Conservation (phyloP, 1,140 invertebrate species). For the Drosophila pruinosa region DNA sequence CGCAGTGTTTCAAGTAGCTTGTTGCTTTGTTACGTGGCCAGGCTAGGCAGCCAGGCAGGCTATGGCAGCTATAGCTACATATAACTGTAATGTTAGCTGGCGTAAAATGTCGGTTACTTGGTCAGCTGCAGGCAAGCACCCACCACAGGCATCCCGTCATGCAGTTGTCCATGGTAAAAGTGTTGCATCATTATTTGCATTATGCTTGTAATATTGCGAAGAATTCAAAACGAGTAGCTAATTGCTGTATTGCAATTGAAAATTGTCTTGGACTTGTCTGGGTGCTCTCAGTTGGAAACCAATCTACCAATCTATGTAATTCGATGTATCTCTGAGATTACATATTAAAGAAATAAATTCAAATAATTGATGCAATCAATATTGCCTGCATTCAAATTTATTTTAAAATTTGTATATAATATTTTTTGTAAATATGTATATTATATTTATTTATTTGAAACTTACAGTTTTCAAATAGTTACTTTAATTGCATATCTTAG, state of each 20-base stretch:
- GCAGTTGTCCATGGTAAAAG: conserved; percentile 35
- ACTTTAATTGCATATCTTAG: too few relatives aligned
- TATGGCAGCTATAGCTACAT: not conserved
- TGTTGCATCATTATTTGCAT: conserved; percentile 29
- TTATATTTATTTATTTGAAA: too few relatives aligned
- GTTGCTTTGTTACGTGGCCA: conserved; percentile 23
- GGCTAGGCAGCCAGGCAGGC: not conserved
- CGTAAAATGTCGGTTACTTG: conserved; percentile 73
- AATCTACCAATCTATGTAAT: not conserved
- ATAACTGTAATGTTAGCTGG: conserved; percentile 61
- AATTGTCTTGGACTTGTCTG: not conserved
- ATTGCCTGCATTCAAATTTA: not conserved
- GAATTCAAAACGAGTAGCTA: not conserved
- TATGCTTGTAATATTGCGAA: not conserved
- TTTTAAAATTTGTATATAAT: not conserved
- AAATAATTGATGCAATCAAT: not conserved
- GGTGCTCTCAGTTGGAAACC: not conserved
- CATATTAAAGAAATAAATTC: not conserved
- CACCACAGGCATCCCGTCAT: conserved; percentile 30
- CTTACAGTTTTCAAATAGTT: too few relatives aligned
- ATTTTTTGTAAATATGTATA: too few relatives aligned
- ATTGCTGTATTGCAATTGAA: not conserved
- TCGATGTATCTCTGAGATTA: not conserved
- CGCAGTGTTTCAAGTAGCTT: not conserved
- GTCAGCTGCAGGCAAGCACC: conserved; percentile 52